phyloP scores from a whole-genome alignment of 1,140 invertebrate genomes.

The Nymphalis io region DNA sequence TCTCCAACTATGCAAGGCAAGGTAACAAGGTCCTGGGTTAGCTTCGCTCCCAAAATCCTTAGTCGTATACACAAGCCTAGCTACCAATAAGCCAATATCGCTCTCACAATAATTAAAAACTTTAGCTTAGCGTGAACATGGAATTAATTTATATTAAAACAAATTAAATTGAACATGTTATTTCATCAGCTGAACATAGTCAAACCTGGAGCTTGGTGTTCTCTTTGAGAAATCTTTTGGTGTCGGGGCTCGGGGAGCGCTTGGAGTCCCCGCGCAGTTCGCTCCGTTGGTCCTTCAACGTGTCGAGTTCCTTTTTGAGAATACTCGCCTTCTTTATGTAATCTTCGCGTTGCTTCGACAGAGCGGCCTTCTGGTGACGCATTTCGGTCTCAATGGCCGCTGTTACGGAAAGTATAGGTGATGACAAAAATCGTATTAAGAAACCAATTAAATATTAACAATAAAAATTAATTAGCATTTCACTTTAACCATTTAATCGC shows the following conservation, averaged over 20 bases:
- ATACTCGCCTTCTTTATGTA: conserved; percentile 87
- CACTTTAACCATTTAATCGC: background rate
- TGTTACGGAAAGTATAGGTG: conserved; percentile 43
- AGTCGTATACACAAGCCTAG: conserved; percentile 41
- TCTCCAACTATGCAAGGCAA: conserved; percentile 85
- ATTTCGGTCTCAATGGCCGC: conserved; percentile 89
- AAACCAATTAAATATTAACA: conserved; percentile 9
- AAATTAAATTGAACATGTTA: background rate
- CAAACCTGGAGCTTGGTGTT: conserved; percentile 90
- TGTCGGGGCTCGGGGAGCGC: conserved; percentile 84
- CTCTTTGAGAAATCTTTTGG: conserved; percentile 87
- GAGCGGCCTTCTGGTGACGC: conserved; percentile 88
- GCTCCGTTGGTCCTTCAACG: conserved; percentile 87
- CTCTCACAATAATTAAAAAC: conserved; percentile 45
- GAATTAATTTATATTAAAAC: conserved; percentile 3
- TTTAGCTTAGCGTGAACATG: conserved; percentile 21
- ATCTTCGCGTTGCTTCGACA: conserved; percentile 88
- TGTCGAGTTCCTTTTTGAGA: conserved; percentile 88
- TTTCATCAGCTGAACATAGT: conserved; percentile 26
- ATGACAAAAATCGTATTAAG: conserved; percentile 8
- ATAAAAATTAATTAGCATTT: background rate
- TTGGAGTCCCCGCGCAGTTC: conserved; percentile 85
- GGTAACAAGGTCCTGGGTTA: conserved; percentile 38
- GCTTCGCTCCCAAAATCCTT: conserved; percentile 17
- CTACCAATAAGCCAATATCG: conserved; percentile 21